A percentile compares a stretch with the other conserved stretches of the same genome.
phyloP scores from a whole-genome alignment of 2,797 vertebrate genomes.

The Ctenopoma kingsleyae region DNA sequence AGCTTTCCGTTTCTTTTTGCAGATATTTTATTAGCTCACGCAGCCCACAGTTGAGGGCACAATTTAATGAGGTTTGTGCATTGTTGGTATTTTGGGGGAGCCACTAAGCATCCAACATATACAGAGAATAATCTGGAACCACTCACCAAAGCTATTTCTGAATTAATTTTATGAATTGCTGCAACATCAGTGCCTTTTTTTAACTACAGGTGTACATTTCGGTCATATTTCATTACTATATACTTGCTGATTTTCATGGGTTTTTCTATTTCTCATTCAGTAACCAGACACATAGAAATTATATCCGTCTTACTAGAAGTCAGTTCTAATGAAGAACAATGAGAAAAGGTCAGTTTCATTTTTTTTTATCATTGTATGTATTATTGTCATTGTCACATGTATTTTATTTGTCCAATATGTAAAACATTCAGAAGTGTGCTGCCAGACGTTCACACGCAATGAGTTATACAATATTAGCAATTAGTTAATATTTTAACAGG shows the following conservation, averaged over 20 bases:
- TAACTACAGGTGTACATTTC: not conserved
- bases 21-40: slow-evolving; percentile 70
- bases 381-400: too few species aligned
- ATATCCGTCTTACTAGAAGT: not conserved
- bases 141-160: not conserved
- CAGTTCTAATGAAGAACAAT: too few species aligned
- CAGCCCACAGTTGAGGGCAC: slow-evolving; percentile 63
- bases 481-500: too few species aligned
- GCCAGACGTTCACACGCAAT: too few species aligned
- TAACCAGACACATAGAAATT: not conserved
- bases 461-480: too few species aligned
- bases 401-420: too few species aligned
- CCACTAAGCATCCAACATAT: slow-evolving; percentile 12
- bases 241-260: not conserved
- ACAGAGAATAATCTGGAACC: slow-evolving; percentile 7
- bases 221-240: too few species aligned
- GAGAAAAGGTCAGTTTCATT: too few species aligned
- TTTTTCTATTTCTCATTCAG: not conserved
- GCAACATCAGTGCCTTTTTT: not conserved
- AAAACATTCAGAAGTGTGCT: too few species aligned
- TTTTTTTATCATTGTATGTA: too few species aligned
- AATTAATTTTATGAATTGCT: not conserved
- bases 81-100: slow-evolving; percentile 51
- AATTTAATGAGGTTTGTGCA: slow-evolving; percentile 75
- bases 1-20: slow-evolving; percentile 56